Conservation (phyloP, 2,113 vertebrate species). For the Ornithorhynchus anatinus region DNA sequence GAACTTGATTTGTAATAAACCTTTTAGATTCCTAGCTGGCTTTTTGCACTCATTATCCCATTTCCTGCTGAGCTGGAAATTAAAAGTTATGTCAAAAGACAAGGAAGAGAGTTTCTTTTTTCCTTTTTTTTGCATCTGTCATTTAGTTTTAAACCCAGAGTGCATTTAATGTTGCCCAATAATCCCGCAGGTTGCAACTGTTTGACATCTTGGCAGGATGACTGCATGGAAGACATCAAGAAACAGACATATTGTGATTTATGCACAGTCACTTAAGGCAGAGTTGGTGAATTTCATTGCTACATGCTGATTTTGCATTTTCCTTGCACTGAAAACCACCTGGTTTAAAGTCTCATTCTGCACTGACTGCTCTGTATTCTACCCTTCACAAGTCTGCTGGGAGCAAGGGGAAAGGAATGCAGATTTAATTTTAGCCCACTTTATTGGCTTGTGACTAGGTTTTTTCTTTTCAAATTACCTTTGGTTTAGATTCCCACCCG, state of each 20-base stretch:
- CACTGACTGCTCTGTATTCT: background rate
- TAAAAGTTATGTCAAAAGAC: slow-evolving; percentile 62
- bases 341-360: background rate
- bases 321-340: slow-evolving; percentile 5
- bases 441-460: background rate
- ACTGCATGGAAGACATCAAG: slow-evolving; percentile 32
- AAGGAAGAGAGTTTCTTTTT: slow-evolving; percentile 25
- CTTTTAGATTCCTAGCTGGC: slow-evolving; percentile 50
- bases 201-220: slow-evolving; percentile 37
- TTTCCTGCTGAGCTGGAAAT: slow-evolving; percentile 68
- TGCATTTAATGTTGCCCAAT: background rate
- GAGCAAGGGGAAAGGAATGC: background rate
- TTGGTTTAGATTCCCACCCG: background rate
- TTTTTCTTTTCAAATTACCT: slow-evolving; percentile 21
- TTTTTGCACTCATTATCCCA: slow-evolving; percentile 57
- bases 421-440: slow-evolving; percentile 16
- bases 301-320: slow-evolving; percentile 37
- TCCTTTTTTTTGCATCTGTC: rapidly evolving
- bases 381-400: background rate
- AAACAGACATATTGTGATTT: slow-evolving; percentile 25
- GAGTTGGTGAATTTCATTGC: slow-evolving; percentile 16
- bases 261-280: slow-evolving; percentile 3
- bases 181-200: slow-evolving; percentile 9
- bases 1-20: slow-evolving; percentile 67
- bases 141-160: slow-evolving; percentile 19